Percentiles rank a stretch among this genome's conserved stretches.
phyloP scores from a whole-genome alignment of 2,113 vertebrate genomes.

The Corythaeola cristata region DNA sequence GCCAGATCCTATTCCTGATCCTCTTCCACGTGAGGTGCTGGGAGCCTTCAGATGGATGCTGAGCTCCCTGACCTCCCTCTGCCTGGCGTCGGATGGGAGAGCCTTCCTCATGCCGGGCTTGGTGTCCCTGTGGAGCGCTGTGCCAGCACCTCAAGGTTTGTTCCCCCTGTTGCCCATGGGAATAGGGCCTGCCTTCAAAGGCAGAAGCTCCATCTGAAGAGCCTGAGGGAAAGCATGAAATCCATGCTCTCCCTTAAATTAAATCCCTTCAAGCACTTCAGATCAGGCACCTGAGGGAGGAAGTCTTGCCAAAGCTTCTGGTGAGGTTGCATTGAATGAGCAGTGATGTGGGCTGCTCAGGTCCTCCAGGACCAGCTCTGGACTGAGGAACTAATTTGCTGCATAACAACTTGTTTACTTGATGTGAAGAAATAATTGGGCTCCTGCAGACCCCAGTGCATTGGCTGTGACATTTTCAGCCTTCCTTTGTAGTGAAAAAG shows the following conservation, averaged over 20 bases:
- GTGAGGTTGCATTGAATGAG: rapidly evolving
- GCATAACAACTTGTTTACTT: not conserved
- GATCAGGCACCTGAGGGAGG: not conserved
- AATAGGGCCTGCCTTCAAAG: not conserved
- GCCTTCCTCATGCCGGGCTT: not conserved
- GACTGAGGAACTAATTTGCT: rapidly evolving
- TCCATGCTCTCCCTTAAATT: no score
- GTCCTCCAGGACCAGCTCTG: not conserved
- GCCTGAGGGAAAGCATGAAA: not conserved
- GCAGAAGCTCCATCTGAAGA: not conserved
- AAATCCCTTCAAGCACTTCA: not conserved
- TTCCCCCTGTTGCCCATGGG: not conserved
- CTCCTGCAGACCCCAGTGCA: no score
- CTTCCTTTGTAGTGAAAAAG: no score
- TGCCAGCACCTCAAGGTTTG: no score
- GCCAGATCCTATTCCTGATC: not conserved
- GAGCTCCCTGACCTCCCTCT: not conserved
- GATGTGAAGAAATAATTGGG: no score
- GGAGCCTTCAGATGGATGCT: not conserved
- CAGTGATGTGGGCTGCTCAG: not conserved
- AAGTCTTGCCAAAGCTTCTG: not conserved
- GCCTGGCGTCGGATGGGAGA: not conserved
- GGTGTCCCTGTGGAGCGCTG: no score
- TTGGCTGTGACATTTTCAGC: no score
- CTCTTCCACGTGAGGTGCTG: not conserved